Evolutionary conservation across 2,888 invertebrate genomes (phyloP).

Genomic region (Aquatica leii): DNA sequence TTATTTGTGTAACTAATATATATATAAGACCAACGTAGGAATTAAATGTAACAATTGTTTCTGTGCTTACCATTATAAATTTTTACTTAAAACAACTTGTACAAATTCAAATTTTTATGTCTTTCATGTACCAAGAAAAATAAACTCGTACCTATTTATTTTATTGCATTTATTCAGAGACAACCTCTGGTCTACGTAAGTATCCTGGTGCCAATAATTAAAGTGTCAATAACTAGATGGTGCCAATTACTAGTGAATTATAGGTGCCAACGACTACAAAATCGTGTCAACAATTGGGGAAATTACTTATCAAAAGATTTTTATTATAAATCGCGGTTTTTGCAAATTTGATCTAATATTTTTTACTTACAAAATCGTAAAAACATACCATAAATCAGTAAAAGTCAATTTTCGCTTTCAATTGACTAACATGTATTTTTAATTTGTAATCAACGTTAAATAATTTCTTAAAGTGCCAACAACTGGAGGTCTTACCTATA

Average conservation of each 20-base stretch:
- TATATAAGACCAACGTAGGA: too few relatives aligned
- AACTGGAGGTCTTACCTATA: too few relatives aligned
- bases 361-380: background rate
- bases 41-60: too few relatives aligned
- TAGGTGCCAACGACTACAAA: background rate
- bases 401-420: background rate
- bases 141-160: too few relatives aligned
- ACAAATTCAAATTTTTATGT: too few relatives aligned
- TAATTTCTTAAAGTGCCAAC: background rate
- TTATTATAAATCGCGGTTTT: background rate
- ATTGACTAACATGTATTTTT: background rate
- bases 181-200: too few relatives aligned
- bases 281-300: background rate
- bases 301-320: background rate
- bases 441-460: too few relatives aligned
- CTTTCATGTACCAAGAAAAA: too few relatives aligned
- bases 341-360: background rate
- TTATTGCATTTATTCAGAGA: too few relatives aligned
- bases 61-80: background rate
- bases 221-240: too few relatives aligned
- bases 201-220: too few relatives aligned
- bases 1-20: background rate
- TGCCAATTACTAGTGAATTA: background rate
- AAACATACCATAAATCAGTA: background rate
- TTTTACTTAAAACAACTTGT: background rate